A percentile compares a stretch with the other conserved stretches of the same genome.
Conservation (phyloP, 2,888 invertebrate genomes). For the Masnerella sp. region DNA sequence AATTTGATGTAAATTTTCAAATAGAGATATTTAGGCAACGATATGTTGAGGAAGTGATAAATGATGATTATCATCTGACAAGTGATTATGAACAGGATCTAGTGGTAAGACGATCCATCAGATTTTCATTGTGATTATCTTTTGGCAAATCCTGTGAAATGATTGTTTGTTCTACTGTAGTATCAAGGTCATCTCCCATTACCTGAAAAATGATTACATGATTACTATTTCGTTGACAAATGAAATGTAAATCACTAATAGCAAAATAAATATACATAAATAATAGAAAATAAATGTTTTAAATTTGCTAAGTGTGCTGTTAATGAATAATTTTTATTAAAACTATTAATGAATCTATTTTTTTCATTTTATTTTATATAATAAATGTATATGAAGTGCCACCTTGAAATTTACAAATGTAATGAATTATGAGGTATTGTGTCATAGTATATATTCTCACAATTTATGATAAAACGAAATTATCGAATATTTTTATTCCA, state of each 20-base stretch:
- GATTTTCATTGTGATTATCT: conserved; percentile 1
- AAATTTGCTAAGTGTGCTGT: too few relatives aligned
- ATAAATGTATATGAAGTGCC: too few relatives aligned
- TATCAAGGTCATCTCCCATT: neutral
- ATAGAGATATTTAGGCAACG: conserved; percentile 14
- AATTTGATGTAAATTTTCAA: neutral
- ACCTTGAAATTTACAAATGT: too few relatives aligned
- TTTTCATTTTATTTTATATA: too few relatives aligned
- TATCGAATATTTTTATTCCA: too few relatives aligned
- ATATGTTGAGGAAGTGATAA: conserved; percentile 16
- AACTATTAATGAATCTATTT: too few relatives aligned
- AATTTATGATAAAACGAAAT: too few relatives aligned
- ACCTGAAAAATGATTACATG: neutral
- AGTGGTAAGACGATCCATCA: conserved; percentile 11
- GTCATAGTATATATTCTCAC: too few relatives aligned
- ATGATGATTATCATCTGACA: conserved; percentile 4
- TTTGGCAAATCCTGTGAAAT: conserved; percentile 10
- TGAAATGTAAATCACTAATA: neutral
- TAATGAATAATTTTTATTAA: too few relatives aligned
- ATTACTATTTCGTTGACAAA: neutral
- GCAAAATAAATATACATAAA: too few relatives aligned
- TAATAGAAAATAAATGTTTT: too few relatives aligned
- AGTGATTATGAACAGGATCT: conserved; percentile 7
- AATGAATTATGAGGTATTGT: too few relatives aligned
- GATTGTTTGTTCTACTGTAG: conserved; percentile 3